These are phyloP conservation scores for Drosophila sp. DNA, from an alignment of 1,140 invertebrate species.

Conservation along the genomic window DNA sequence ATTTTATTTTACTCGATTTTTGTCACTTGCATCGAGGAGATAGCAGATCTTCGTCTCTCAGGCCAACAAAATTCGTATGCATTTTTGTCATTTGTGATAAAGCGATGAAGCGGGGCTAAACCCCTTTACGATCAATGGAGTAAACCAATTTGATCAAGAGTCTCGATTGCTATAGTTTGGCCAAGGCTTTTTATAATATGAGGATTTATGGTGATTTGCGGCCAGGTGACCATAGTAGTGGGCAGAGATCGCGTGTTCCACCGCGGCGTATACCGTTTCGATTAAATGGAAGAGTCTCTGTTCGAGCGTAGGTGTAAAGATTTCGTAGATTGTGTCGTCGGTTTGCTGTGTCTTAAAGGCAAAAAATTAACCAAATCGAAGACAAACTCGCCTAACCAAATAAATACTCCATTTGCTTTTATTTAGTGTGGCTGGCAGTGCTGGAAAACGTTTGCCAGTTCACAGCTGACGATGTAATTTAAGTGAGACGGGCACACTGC, in stretches of 20 bases:
- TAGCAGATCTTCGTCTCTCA: slow-evolving; percentile 10
- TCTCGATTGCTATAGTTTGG: not conserved
- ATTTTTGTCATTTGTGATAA: slow-evolving; percentile 36
- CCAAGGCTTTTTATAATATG: not conserved
- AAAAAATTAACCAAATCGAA: not conserved
- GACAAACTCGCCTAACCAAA: not conserved
- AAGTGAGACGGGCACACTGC: too few relatives aligned
- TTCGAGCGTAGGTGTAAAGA: not conserved
- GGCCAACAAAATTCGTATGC: slow-evolving; percentile 22
- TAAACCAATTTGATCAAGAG: not conserved
- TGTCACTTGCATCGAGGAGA: slow-evolving; percentile 67
- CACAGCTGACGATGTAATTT: too few relatives aligned
- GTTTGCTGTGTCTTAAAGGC: not conserved
- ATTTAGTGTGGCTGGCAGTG: too few relatives aligned
- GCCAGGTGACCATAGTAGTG: not conserved
- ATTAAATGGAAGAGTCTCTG: not conserved
- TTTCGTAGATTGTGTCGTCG: not conserved
- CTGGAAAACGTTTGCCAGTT: too few relatives aligned
- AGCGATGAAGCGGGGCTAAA: not conserved
- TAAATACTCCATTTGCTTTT: slow-evolving; percentile 1
- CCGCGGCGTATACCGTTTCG: not conserved
- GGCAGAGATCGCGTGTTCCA: not conserved
- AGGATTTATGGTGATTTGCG: not conserved
- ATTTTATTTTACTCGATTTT: slow-evolving; percentile 61
- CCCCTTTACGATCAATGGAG: not conserved